Evolutionary conservation across 1,140 invertebrate genomes (phyloP).

Genomic region (Trinorchestia longiramus): DNA sequence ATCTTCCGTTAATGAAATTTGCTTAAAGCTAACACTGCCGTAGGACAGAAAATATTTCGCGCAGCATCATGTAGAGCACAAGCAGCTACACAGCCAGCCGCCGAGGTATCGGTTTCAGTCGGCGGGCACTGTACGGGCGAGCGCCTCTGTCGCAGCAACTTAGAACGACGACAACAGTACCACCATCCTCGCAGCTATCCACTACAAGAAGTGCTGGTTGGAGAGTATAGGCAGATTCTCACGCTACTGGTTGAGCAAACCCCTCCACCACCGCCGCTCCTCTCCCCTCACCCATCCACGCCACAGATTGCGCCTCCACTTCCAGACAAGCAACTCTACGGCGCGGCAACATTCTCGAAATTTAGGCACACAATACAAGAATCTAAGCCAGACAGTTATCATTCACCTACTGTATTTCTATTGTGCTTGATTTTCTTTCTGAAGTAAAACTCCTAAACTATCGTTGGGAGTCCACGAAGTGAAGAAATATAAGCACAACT

Average conservation of each 20-base stretch:
- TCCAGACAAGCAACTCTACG: slow-evolving; percentile 31
- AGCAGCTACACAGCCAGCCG: not conserved
- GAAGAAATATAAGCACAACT: not conserved
- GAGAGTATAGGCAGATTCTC: slow-evolving; percentile 54
- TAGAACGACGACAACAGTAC: not conserved
- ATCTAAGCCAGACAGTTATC: not conserved
- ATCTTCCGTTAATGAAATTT: not conserved
- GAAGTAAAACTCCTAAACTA: not conserved
- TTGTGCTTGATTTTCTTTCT: not conserved
- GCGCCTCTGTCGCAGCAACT: slow-evolving; percentile 8
- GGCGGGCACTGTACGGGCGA: not conserved
- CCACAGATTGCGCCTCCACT: slow-evolving; percentile 25
- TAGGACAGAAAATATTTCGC: not conserved
- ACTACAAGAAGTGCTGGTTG: slow-evolving; percentile 50
- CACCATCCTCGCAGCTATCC: slow-evolving; percentile 47
- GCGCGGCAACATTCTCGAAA: not conserved
- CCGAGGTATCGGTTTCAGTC: not conserved
- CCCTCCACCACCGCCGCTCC: slow-evolving; percentile 15
- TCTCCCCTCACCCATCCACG: not conserved
- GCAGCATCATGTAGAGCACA: not conserved
- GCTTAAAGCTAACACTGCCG: not conserved
- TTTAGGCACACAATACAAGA: not conserved
- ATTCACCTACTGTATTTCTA: not conserved
- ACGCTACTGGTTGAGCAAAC: slow-evolving; percentile 50
- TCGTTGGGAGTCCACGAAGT: not conserved